Evolutionary conservation across 2,113 vertebrate genomes (phyloP).

Genomic region (Pomatostomus ruficeps): DNA sequence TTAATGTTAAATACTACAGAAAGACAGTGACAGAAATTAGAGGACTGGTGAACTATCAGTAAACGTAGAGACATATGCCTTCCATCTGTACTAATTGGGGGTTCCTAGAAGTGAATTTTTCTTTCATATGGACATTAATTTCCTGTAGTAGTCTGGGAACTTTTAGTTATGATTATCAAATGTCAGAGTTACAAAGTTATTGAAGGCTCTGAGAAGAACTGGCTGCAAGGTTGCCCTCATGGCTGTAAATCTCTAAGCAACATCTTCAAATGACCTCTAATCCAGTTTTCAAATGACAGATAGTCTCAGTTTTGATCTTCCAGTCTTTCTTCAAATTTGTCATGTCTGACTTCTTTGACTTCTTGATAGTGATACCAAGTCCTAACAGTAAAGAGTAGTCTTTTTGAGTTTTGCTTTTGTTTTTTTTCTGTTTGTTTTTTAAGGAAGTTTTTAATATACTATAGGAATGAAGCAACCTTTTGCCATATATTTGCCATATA

Average conservation of each 20-base stretch:
- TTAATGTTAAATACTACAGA: neutral
- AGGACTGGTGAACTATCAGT: neutral
- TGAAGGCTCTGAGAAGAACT: neutral
- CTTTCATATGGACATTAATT: neutral
- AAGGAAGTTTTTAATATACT: neutral
- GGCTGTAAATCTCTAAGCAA: neutral
- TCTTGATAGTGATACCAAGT: neutral
- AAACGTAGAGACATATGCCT: neutral
- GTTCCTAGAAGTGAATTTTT: neutral
- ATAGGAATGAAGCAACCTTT: neutral
- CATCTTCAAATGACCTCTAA: neutral
- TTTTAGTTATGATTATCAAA: neutral
- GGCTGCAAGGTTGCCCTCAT: neutral
- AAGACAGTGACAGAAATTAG: neutral
- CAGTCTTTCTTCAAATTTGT: neutral
- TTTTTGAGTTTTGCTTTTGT: neutral
- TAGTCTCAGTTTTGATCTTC: neutral
- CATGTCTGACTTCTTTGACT: neutral
- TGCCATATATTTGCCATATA: neutral
- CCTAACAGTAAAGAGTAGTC: accelerated
- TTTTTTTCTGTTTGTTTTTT: neutral
- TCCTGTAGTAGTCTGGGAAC: neutral
- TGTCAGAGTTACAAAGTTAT: neutral
- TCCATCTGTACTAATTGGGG: neutral
- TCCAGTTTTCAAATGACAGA: neutral